These are phyloP conservation scores for Phoxinus phoxinus DNA, from an alignment of 2,113 vertebrate species.

Conservation along the genomic window DNA sequence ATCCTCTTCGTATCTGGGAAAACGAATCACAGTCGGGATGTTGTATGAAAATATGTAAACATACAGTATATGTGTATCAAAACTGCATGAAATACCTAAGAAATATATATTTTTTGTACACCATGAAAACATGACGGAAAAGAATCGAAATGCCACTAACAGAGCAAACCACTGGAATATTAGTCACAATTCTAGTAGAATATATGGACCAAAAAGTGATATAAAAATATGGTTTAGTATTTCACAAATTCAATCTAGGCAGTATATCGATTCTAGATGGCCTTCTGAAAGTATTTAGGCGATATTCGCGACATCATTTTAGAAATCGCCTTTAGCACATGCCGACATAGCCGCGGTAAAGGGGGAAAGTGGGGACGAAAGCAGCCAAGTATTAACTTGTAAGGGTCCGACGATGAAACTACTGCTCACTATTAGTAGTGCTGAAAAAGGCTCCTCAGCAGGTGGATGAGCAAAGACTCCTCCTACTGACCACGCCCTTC, in stretches of 20 bases:
- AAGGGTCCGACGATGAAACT: background rate
- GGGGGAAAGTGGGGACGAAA: background rate
- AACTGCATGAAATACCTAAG: constrained; percentile 58
- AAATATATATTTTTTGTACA: constrained; percentile 55
- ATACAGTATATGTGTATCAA: constrained; percentile 47
- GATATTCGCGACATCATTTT: background rate
- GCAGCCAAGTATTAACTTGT: background rate
- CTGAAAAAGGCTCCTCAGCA: constrained; percentile 32
- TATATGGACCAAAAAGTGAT: background rate
- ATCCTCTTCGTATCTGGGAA: constrained; percentile 35
- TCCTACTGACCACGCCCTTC: background rate
- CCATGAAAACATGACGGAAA: constrained; percentile 25
- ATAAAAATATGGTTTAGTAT: background rate
- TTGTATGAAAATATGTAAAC: constrained; percentile 45
- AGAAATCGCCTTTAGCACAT: background rate
- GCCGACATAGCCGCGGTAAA: background rate
- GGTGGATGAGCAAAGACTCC: constrained; percentile 32
- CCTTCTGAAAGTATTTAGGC: background rate
- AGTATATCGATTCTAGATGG: background rate
- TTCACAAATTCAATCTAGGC: background rate
- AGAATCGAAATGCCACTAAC: background rate
- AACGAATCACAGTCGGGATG: constrained; percentile 35
- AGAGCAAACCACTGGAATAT: too few species aligned
- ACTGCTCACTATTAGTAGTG: constrained; percentile 25
- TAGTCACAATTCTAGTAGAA: background rate